Conservation (phyloP, 2,888 invertebrate species). For the Clistopyga incitator region DNA sequence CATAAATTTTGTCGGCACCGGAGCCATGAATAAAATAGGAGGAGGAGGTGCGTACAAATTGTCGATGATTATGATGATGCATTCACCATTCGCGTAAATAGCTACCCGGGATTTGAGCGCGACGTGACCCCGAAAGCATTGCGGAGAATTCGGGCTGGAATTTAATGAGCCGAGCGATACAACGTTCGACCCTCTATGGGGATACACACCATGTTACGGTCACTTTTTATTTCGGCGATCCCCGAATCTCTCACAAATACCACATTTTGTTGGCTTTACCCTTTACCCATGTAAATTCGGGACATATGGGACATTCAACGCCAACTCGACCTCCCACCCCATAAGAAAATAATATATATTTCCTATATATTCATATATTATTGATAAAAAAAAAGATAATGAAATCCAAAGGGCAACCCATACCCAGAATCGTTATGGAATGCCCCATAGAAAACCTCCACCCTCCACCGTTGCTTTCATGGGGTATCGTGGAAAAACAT, state of each 20-base stretch:
- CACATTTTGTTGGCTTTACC: slow-evolving; percentile 12
- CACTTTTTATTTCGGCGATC: slow-evolving; percentile 40
- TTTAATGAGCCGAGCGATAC: slow-evolving; percentile 54
- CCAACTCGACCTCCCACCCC: too few relatives aligned
- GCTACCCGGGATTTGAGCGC: not conserved
- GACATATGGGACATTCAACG: not conserved
- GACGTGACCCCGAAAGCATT: slow-evolving; percentile 23
- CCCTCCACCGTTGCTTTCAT: slow-evolving; percentile 31
- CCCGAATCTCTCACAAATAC: slow-evolving; percentile 38
- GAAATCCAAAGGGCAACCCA: too few relatives aligned
- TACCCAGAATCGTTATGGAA: not conserved
- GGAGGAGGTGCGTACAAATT: slow-evolving; percentile 5
- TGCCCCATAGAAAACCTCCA: not conserved
- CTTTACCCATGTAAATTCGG: not conserved
- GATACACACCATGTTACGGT: slow-evolving; percentile 22
- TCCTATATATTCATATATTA: too few relatives aligned
- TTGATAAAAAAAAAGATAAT: too few relatives aligned
- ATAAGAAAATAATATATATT: too few relatives aligned
- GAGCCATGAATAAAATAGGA: not conserved
- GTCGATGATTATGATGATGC: slow-evolving; percentile 21
- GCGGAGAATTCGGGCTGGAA: slow-evolving; percentile 47
- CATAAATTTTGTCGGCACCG: slow-evolving; percentile 11
- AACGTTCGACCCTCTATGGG: slow-evolving; percentile 27
- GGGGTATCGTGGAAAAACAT: slow-evolving; percentile 48
- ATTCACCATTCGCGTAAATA: not conserved